Base-by-base conservation (phyloP, 2,888 invertebrate species). In the Congeria kusceri region DNA sequence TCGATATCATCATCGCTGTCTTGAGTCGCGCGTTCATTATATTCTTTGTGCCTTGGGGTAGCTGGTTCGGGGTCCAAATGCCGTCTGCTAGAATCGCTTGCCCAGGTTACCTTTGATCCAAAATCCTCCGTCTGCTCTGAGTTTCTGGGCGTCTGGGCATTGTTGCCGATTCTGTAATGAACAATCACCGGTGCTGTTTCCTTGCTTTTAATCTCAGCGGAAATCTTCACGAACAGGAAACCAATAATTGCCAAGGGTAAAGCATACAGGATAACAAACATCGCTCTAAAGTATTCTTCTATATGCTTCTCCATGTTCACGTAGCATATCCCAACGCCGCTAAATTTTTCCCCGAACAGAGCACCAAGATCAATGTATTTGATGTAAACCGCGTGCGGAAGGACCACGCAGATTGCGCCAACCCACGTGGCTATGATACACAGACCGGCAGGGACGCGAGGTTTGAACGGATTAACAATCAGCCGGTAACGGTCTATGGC, bases 301-400 rank as follows among this genome's bases (percentile, higher is more conserved):
- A 91, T 90, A 72, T 90, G 85, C 15, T 87, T 69, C 28, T 90
- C 88, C 64, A 89, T 84, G 77, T 88, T 88, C 11, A 92, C 85
- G 63, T 89, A 91, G 76, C 93, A 93, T 7, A 93, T 88, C 3
- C 92, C 92, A 20, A 91, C 89, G 23, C 91, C 91, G 0, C 86
- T 74, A 61, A 92, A 92, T 1, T 83, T 46, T 18, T 72, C 64
- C 29, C 90, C 91, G 4, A 92, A 77, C 29, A 95, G 93, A 95
- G 96, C 94, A 94, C 90, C 96, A 67, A 96, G 94, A 92, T 96
- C 96, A 73, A 96, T 94, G 93, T 96, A 96, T 77, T 95, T 95
- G 71, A 96, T 96, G 92, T 96, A 96, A 83, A 96, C 95, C 57
- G 96, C 96, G 93, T 96, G 96, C 0, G 96, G 96, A 81, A 96